Conservation (phyloP, 2,113 vertebrate genomes). For the Brachionichthys hirsutus region DNA sequence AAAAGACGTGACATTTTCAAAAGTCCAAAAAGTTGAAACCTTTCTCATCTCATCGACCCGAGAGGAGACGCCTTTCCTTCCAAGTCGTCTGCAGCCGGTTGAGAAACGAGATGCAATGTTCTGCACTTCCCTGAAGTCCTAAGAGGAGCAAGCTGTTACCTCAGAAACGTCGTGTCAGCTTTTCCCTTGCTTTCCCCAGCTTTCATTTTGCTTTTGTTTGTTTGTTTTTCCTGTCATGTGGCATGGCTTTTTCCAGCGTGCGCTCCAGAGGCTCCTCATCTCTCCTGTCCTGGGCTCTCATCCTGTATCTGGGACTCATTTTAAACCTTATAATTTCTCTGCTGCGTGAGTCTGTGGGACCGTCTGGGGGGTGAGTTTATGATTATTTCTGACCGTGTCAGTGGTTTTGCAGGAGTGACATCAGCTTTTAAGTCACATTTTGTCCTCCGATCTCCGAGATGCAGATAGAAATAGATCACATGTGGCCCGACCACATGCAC, state of each 20-base stretch:
- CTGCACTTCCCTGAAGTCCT: constrained; percentile 33
- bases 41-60: background rate
- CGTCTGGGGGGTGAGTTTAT: constrained; percentile 48
- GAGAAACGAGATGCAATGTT: constrained; percentile 28
- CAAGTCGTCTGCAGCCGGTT: background rate
- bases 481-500: background rate
- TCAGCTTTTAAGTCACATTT: constrained; percentile 49
- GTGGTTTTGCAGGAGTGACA: constrained; percentile 72
- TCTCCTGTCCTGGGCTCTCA: constrained; percentile 18
- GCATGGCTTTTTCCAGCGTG: constrained; percentile 47
- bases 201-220: constrained; percentile 44
- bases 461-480: constrained; percentile 19
- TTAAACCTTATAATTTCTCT: constrained; percentile 69
- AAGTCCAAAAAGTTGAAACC: background rate
- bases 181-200: constrained; percentile 6
- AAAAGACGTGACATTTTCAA: background rate
- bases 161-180: constrained; percentile 33
- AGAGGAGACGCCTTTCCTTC: constrained; percentile 1
- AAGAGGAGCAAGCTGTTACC: constrained; percentile 38
- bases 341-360: constrained; percentile 67
- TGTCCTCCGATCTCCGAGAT: constrained; percentile 19
- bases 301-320: constrained; percentile 65
- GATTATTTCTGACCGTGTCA: constrained; percentile 62
- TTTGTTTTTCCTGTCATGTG: constrained; percentile 50
- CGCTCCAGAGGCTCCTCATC: constrained; percentile 18